phyloP scores from a whole-genome alignment of 2,113 vertebrate species.

The Xyrauchen texanus region DNA sequence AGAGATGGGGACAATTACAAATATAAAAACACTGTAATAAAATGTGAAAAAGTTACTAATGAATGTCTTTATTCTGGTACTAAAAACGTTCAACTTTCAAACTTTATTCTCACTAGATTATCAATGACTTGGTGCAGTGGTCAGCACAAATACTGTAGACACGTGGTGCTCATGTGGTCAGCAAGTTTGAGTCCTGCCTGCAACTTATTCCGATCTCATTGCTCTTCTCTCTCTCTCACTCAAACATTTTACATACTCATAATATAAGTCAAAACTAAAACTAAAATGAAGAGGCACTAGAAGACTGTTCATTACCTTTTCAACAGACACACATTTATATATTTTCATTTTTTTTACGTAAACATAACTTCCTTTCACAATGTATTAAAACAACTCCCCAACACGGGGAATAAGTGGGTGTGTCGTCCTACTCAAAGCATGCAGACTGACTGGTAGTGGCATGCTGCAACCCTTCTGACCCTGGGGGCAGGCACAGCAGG shows the following conservation, averaged over 20 bases:
- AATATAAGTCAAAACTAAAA: too few species aligned
- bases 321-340: too few species aligned
- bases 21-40: not conserved
- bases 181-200: not conserved
- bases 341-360: too few species aligned
- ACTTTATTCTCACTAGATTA: too few species aligned
- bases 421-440: not conserved
- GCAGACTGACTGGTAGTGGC: constrained; percentile 5
- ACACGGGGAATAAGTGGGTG: not conserved
- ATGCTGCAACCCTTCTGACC: not conserved
- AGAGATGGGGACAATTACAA: not conserved
- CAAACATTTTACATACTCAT: not conserved
- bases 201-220: not conserved
- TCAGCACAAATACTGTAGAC: not conserved
- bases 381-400: not conserved
- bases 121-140: not conserved
- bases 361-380: not conserved
- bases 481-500: constrained; percentile 34
- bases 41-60: not conserved
- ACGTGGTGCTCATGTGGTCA: not conserved
- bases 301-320: too few species aligned
- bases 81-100: too few species aligned
- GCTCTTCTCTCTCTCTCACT: not conserved
- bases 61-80: too few species aligned
- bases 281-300: too few species aligned